Conservation (phyloP, 2,797 vertebrate genomes). For the Philypnodon macrostomus region DNA sequence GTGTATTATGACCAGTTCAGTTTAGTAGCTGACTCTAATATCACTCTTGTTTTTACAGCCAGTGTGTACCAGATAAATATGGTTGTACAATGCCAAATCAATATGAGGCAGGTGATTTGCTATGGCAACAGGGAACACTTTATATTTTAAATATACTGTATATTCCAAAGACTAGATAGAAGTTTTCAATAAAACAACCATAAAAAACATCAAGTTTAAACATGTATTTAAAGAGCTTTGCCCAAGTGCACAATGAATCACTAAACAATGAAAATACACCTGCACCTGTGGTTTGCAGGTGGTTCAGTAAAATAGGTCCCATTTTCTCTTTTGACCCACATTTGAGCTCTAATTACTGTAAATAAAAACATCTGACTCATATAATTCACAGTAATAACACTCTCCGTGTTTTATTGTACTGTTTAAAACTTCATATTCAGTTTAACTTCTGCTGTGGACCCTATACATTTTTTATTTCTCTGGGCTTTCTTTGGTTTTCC, state of each 20-base stretch:
- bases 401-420: not conserved
- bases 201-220: no score
- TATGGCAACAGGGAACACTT: no score
- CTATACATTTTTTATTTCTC: constrained; percentile 1
- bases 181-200: no score
- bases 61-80: no score
- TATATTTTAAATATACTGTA: no score
- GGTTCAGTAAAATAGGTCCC: not conserved
- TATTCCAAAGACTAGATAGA: no score
- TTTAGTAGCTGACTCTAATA: no score
- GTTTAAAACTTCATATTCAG: not conserved
- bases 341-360: constrained; percentile 11
- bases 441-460: not conserved
- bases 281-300: constrained; percentile 9
- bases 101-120: no score
- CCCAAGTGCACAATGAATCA: not conserved
- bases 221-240: not conserved
- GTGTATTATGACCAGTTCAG: no score
- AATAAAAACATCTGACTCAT: constrained; percentile 7
- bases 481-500: not conserved
- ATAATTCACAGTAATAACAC: not conserved
- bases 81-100: no score
- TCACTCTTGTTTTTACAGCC: no score
- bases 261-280: not conserved
- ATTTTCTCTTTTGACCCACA: constrained; percentile 19